phyloP scores from a whole-genome alignment of 2,888 invertebrate species.

The Steromphala cineraria region DNA sequence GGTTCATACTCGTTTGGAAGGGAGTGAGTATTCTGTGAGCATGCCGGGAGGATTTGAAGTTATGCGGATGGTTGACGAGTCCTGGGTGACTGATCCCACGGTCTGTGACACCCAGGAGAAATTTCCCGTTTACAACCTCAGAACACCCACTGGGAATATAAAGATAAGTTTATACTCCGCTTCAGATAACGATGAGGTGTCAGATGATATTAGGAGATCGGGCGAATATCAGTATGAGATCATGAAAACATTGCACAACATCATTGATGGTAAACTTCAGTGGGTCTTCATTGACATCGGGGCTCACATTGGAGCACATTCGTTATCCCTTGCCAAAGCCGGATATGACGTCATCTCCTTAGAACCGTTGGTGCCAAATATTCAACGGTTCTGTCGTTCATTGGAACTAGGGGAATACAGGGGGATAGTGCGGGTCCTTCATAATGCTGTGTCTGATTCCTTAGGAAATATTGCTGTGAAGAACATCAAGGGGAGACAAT shows the following conservation, averaged over 20 bases:
- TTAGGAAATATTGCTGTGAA: slow-evolving; percentile 37
- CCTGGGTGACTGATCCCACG: too few species aligned
- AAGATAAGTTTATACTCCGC: not conserved
- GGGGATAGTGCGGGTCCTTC: slow-evolving; percentile 44
- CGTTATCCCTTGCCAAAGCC: slow-evolving; percentile 44
- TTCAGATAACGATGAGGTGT: not conserved
- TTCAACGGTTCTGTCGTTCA: slow-evolving; percentile 42
- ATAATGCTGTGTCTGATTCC: slow-evolving; percentile 53
- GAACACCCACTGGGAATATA: not conserved
- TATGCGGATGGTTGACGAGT: too few species aligned
- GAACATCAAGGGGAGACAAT: too few species aligned
- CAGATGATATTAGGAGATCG: slow-evolving; percentile 34
- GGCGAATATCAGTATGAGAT: slow-evolving; percentile 54
- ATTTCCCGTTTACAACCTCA: not conserved
- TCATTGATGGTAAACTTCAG: slow-evolving; percentile 32
- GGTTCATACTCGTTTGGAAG: too few species aligned
- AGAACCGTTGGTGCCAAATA: slow-evolving; percentile 41
- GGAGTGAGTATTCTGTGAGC: too few species aligned
- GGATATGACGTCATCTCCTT: slow-evolving; percentile 48
- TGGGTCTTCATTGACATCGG: slow-evolving; percentile 50
- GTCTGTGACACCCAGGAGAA: not conserved
- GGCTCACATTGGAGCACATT: slow-evolving; percentile 56
- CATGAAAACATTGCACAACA: slow-evolving; percentile 39
- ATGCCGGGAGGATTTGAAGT: too few species aligned
- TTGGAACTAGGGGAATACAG: slow-evolving; percentile 30